Evolutionary conservation across 2,113 vertebrate species (phyloP).

Genomic region (Poecile atricapillus): DNA sequence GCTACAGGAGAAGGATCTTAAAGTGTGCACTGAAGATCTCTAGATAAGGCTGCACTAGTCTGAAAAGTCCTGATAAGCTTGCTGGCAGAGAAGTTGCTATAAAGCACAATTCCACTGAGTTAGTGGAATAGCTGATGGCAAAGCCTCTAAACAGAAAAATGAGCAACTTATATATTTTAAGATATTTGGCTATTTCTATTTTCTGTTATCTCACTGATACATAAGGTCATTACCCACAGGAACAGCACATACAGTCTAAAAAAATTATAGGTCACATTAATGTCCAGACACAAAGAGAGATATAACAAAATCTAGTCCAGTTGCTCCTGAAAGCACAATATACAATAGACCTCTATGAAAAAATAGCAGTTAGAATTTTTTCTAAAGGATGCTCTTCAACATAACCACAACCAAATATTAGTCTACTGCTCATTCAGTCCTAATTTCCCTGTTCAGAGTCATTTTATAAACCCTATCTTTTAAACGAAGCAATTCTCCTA

Average conservation of each 20-base stretch:
- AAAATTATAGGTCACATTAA: neutral
- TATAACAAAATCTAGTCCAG: neutral
- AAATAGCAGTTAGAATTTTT: neutral
- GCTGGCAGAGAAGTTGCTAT: neutral
- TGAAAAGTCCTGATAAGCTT: neutral
- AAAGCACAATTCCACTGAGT: neutral
- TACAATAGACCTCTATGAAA: neutral
- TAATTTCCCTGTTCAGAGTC: neutral
- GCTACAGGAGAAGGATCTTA: neutral
- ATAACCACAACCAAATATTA: neutral
- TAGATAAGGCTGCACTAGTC: neutral
- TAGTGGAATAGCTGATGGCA: neutral
- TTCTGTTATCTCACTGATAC: neutral
- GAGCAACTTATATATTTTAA: neutral
- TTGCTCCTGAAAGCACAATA: neutral
- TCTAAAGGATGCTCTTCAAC: neutral
- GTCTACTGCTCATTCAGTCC: neutral
- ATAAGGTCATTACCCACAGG: neutral
- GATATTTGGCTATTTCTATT: neutral
- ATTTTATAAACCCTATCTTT: neutral
- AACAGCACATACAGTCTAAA: neutral
- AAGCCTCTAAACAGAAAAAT: neutral
- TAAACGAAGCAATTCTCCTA: neutral
- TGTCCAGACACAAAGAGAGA: neutral
- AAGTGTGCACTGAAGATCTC: neutral